These are phyloP conservation scores for Montipora sp. DNA, from an alignment of 64 coral and sea anemone genomes.

Conservation along the genomic window DNA sequence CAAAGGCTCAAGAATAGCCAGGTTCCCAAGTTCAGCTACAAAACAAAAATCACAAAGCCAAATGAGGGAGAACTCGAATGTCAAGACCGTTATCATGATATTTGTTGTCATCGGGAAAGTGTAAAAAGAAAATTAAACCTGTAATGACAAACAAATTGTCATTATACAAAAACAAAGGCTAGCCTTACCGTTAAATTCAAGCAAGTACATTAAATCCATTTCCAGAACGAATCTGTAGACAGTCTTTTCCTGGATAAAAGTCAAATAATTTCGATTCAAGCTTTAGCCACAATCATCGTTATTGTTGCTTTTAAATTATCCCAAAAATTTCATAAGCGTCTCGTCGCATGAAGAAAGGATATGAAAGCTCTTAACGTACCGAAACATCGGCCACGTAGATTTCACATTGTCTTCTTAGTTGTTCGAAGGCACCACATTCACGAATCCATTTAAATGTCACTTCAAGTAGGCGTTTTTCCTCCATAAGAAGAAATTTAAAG, in stretches of 20 bases:
- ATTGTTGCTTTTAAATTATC: background rate
- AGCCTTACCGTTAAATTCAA: slow-evolving; percentile 66
- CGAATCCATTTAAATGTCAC: slow-evolving; percentile 19
- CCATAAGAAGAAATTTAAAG: background rate
- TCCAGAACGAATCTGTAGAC: slow-evolving; percentile 68
- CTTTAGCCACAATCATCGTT: background rate
- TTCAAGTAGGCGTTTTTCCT: background rate
- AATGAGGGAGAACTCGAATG: background rate
- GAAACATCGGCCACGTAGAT: background rate
- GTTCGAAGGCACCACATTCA: slow-evolving; percentile 18
- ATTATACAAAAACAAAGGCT: background rate
- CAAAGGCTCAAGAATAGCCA: slow-evolving; percentile 29
- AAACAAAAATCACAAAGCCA: background rate
- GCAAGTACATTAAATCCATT: slow-evolving; percentile 44
- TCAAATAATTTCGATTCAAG: background rate
- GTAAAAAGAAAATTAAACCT: background rate
- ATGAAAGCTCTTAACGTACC: background rate
- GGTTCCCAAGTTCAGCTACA: slow-evolving; percentile 50
- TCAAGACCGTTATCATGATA: no score
- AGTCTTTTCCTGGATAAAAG: slow-evolving; percentile 33
- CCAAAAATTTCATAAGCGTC: background rate
- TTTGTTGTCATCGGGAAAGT: background rate
- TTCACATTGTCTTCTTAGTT: slow-evolving; percentile 17
- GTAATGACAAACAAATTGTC: no score
- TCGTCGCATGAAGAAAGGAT: background rate